Conservation (phyloP, 2,113 vertebrate genomes). For the Rafetus swinhoei region DNA sequence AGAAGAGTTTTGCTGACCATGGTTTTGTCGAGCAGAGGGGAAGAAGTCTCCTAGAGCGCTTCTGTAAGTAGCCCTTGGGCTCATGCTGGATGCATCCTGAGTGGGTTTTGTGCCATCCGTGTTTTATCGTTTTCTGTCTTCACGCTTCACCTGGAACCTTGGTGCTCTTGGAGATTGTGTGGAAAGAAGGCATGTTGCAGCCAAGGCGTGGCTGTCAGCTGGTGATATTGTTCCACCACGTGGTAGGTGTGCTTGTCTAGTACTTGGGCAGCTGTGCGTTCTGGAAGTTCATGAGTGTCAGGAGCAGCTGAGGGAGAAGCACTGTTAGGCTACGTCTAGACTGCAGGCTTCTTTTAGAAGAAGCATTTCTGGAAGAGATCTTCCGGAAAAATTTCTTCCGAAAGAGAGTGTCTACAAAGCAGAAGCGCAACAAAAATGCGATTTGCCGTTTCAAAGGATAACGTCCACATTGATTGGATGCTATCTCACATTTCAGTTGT, state of each 20-base stretch:
- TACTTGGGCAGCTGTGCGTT: slow-evolving; percentile 19
- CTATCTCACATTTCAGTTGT: too few species aligned
- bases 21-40: neutral
- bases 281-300: neutral
- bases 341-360: too few species aligned
- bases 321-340: neutral
- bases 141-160: neutral
- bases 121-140: neutral
- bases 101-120: neutral
- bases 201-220: slow-evolving; percentile 23
- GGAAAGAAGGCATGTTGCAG: neutral
- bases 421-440: too few species aligned
- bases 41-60: neutral
- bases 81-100: neutral
- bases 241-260: neutral
- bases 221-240: neutral
- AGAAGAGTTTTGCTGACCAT: neutral
- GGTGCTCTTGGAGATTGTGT: neutral
- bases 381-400: too few species aligned
- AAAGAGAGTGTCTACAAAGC: too few species aligned
- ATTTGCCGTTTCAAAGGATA: too few species aligned
- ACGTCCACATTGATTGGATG: too few species aligned
- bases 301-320: neutral
- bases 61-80: neutral
- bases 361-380: too few species aligned